Base-by-base conservation (phyloP, 2,888 invertebrate genomes). In the Tenthredo notha region DNA sequence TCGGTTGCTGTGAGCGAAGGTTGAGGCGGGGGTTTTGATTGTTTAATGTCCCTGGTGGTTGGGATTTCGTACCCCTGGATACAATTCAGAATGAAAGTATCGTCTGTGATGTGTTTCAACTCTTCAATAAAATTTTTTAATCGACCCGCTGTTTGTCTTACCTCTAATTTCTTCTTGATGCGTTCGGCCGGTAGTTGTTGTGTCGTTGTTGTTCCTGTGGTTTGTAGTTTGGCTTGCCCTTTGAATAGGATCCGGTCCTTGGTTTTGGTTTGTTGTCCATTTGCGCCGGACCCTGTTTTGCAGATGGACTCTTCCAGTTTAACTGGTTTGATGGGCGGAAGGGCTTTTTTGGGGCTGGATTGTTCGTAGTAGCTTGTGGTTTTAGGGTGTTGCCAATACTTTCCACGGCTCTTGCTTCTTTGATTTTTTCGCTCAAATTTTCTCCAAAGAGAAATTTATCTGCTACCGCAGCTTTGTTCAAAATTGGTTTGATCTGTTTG, bases 11-110 rank as follows among this genome's bases (percentile, higher is more conserved):
- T 54, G 47, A 25, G 37, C 37, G 37, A 40, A 40, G 47, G 61
- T 37, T 29, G 54, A n/a, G 74, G 50, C 33, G 72, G 50, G 43
- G 72, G 54, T 47, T 25, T 25, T 29, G 54, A 47, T 70, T 74
- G 84, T 33, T n/a, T 1, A 25, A 84, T 47, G n/a, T 72, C 47
- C 21, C 12, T 54, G n/a, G 18, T 29, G 67, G n/a, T 7, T 7
- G 83, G 85, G 25, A 85, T 85, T 43, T 61, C 61, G 15, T 83
- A 83, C 18, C 85, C 83, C 40, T 75, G 47, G 43, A 85, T 72
- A 25, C 43, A 61, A 72, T 25, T 61, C 37, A 84, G 54, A 43
- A 84, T 43, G 25, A 75, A 84, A 43, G 40, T 37, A 47, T 85
- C 77, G 33, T 84, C 72, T 74, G 78, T 85, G 61, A 84, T 85